A percentile compares a stretch with the other conserved stretches of the same genome.
These are phyloP conservation scores for Hypothenemus hampei DNA, from an alignment of 1,140 invertebrate species.

Conservation along the genomic window DNA sequence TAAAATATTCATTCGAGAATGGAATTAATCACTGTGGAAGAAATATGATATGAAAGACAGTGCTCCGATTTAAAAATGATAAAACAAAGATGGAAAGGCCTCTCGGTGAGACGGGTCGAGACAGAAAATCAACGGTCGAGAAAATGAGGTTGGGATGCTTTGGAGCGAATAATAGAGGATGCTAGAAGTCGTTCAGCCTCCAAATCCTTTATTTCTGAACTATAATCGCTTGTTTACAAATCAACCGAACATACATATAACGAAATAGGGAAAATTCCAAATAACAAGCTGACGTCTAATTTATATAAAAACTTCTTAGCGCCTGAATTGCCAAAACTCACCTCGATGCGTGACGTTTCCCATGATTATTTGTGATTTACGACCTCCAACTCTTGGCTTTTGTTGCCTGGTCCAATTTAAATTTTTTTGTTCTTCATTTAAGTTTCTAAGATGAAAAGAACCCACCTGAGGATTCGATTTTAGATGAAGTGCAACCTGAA, in stretches of 20 bases:
- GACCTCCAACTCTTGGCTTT: slow-evolving; percentile 1
- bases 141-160: slow-evolving; percentile 49
- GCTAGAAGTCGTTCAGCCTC: slow-evolving; percentile 37
- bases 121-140: slow-evolving; percentile 48
- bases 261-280: background rate
- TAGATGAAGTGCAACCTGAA: too few species aligned
- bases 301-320: background rate
- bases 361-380: slow-evolving; percentile 21
- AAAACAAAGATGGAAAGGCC: slow-evolving; percentile 19
- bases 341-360: slow-evolving; percentile 12
- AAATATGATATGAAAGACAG: slow-evolving; percentile 24
- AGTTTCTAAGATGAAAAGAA: background rate
- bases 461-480: too few species aligned
- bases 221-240: slow-evolving; percentile 30
- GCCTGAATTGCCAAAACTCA: slow-evolving; percentile 9
- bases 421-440: slow-evolving; percentile 9
- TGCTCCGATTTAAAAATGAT: slow-evolving; percentile 20
- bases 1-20: slow-evolving; percentile 16
- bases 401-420: slow-evolving; percentile 17
- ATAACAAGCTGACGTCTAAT: background rate
- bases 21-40: slow-evolving; percentile 19
- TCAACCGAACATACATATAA: slow-evolving; percentile 28
- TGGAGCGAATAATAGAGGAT: slow-evolving; percentile 48
- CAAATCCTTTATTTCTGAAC: slow-evolving; percentile 32
- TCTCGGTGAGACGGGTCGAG: slow-evolving; percentile 31